Evolutionary conservation across 1,140 invertebrate genomes (phyloP).

Genomic region (Lamellibrachia luymesi): DNA sequence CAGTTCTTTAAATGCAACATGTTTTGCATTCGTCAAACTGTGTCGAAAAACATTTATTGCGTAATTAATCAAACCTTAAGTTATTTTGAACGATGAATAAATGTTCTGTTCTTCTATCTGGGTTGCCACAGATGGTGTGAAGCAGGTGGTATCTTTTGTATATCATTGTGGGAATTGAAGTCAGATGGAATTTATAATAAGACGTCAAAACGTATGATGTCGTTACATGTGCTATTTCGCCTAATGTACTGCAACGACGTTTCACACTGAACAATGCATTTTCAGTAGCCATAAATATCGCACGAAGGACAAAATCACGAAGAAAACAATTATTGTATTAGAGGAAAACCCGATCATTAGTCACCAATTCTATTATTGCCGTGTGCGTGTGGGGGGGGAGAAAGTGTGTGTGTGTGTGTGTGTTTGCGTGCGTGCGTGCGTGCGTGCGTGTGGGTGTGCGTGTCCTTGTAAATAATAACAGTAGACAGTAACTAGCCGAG

Average conservation of each 20-base stretch:
- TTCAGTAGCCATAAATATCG: too few relatives aligned
- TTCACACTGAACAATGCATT: too few relatives aligned
- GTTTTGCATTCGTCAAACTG: neutral
- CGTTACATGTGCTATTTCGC: neutral
- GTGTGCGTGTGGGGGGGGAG: too few relatives aligned
- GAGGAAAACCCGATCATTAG: too few relatives aligned
- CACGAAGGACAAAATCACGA: too few relatives aligned
- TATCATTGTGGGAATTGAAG: neutral
- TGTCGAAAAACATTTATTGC: neutral
- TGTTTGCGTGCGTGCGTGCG: too few relatives aligned
- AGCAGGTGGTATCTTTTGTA: neutral
- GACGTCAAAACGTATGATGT: neutral
- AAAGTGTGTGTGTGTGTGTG: too few relatives aligned
- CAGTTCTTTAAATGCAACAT: neutral
- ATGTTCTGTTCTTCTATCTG: neutral
- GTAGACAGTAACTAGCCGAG: neutral
- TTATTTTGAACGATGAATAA: neutral
- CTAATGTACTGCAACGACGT: too few relatives aligned
- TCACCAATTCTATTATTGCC: too few relatives aligned
- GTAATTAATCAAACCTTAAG: neutral
- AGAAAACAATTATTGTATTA: too few relatives aligned
- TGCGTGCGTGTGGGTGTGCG: too few relatives aligned
- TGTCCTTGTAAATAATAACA: neutral
- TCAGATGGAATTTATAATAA: neutral
- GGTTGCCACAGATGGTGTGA: neutral